Base-by-base conservation (phyloP, 1,140 invertebrate genomes). In the Oncopodura yosiiana region DNA sequence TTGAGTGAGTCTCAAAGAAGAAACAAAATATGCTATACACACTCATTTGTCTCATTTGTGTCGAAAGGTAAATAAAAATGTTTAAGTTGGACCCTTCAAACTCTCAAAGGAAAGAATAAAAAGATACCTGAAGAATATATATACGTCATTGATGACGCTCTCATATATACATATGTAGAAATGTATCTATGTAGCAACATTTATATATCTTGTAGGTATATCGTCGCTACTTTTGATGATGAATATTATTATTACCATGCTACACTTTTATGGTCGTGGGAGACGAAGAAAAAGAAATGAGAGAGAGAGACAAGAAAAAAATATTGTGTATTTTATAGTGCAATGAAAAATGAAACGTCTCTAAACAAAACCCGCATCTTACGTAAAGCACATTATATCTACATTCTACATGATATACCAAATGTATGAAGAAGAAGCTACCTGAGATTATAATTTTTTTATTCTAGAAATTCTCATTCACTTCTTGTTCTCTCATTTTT, bases 21-120 rank as follows among this genome's bases (percentile, higher is more conserved):
- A n/a, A n/a, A n/a, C n/a, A n/a, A n/a, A n/a, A n/a, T n/a, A n/a
- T n/a, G n/a, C n/a, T n/a, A n/a, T n/a, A n/a, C n/a, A n/a, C n/a
- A 23, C 46, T 49, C 46, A 49, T 49, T 49, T 49, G 46, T 49
- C 46, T 49, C 46, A 49, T 49, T 49, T 49, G 46, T 49, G 46
- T 49, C 46, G 36, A 19, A 34, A 34, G 46, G 44, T 30, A 30
- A 46, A 34, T 27, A 46, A 34, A 46, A 46, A 46, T 46, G 21
- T 46, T 16, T 46, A n/a, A n/a, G n/a, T n/a, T n/a, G n/a, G n/a
- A n/a, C n/a, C n/a, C n/a, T n/a, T n/a, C n/a, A n/a, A n/a, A n/a
- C n/a, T n/a, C n/a, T n/a, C n/a, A n/a, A n/a, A n/a, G n/a, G n/a
- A n/a, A n/a, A n/a, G n/a, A n/a, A n/a, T n/a, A n/a, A n/a, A n/a